phyloP scores from a whole-genome alignment of 2,797 vertebrate genomes.

The Enteromius treurensis region DNA sequence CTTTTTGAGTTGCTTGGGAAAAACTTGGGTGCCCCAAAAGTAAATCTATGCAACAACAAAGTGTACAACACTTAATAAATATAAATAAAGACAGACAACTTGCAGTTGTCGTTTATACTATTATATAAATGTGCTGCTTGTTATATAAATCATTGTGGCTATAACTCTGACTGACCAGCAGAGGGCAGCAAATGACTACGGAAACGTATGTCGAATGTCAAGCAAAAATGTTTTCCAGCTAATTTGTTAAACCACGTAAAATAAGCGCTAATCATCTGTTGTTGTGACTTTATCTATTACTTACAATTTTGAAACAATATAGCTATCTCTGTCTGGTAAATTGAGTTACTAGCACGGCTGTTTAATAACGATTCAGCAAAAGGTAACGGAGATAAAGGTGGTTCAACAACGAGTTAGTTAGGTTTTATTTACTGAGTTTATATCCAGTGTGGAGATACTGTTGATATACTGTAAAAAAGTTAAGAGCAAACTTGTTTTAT shows the following conservation, averaged over 20 bases:
- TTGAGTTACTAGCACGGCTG: neutral
- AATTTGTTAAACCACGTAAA: neutral
- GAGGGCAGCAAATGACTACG: neutral
- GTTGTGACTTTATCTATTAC: neutral
- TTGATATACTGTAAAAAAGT: rapidly evolving
- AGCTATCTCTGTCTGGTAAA: neutral
- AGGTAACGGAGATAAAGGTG: neutral
- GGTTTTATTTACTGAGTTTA: neutral
- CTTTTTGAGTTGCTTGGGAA: neutral
- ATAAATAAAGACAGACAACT: neutral
- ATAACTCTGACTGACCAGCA: conserved; percentile 1
- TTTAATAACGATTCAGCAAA: neutral
- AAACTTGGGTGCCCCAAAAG: neutral
- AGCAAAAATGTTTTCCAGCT: neutral
- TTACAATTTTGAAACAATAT: neutral
- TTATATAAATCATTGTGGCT: neutral
- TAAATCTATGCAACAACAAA: neutral
- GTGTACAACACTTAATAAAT: neutral
- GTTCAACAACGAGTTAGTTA: no score
- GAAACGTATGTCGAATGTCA: neutral
- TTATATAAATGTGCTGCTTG: neutral
- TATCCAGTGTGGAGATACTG: rapidly evolving
- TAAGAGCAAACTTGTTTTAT: rapidly evolving
- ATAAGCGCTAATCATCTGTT: neutral
- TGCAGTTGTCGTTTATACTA: neutral